Conservation (phyloP, 1,140 invertebrate genomes). For the Phthorimaea operculella region DNA sequence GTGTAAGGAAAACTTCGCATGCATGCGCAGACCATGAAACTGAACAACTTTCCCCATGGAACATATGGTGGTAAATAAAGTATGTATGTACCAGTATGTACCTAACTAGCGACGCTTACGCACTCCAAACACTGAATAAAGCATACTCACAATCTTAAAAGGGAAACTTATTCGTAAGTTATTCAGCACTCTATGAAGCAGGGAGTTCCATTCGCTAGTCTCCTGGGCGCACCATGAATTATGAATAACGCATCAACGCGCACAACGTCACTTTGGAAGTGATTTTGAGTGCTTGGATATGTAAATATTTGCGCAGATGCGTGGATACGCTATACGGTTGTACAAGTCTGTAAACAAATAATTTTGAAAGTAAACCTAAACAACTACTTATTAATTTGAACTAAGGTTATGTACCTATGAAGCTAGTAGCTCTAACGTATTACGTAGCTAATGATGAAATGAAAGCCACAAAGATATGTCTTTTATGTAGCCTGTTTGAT, state of each 20-base stretch:
- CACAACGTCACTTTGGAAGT: background rate
- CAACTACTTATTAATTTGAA: too few species aligned
- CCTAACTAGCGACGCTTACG: too few species aligned
- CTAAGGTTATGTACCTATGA: too few species aligned
- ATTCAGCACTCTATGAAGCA: slow-evolving; percentile 32
- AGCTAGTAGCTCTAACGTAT: too few species aligned
- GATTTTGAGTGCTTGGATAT: slow-evolving; percentile 1
- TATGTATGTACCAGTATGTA: too few species aligned
- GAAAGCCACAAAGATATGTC: too few species aligned
- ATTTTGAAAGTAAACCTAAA: background rate
- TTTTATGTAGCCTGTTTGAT: too few species aligned
- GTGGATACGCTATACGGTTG: background rate
- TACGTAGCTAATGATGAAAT: too few species aligned
- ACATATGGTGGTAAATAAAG: too few species aligned
- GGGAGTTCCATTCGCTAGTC: slow-evolving; percentile 31
- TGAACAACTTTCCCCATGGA: too few species aligned
- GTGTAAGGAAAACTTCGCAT: too few species aligned
- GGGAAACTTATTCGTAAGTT: slow-evolving; percentile 30
- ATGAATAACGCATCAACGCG: slow-evolving; percentile 18
- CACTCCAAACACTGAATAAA: background rate
- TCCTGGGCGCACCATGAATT: slow-evolving; percentile 26
- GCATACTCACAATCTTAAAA: background rate
- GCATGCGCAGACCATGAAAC: too few species aligned
- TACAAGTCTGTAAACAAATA: background rate
- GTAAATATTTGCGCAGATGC: background rate